phyloP scores from a whole-genome alignment of 2,888 invertebrate species.

The Minunthozetes semirufus region DNA sequence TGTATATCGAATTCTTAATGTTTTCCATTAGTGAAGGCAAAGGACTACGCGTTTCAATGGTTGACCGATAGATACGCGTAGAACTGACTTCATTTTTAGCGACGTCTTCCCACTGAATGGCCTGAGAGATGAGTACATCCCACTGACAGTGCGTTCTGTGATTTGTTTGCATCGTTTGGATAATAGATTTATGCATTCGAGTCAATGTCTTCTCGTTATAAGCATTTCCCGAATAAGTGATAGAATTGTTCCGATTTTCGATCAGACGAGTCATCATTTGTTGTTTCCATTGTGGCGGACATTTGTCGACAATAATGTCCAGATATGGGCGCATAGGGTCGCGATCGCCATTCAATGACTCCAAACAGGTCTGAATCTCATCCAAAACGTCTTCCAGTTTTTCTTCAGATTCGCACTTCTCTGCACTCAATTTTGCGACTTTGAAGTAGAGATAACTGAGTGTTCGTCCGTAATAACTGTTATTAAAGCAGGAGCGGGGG shows the following conservation, averaged over 20 bases:
- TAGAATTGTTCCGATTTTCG: background rate
- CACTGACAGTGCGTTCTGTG: conserved; percentile 91
- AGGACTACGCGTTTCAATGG: conserved; percentile 56
- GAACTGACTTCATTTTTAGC: conserved; percentile 64
- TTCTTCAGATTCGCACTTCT: conserved; percentile 95
- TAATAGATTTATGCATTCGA: conserved; percentile 54
- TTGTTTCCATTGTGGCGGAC: conserved; percentile 69
- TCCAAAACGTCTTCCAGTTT: conserved; percentile 89
- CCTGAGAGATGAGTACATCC: conserved; percentile 70
- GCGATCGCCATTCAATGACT: conserved; percentile 60
- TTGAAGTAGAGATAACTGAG: conserved; percentile 84
- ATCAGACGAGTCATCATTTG: conserved; percentile 59
- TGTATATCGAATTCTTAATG: conserved; percentile 33
- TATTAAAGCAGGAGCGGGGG: conserved; percentile 77
- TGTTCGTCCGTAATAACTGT: conserved; percentile 74
- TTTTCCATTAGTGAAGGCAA: background rate
- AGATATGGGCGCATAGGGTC: conserved; percentile 64
- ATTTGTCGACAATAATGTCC: conserved; percentile 81
- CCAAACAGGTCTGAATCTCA: conserved; percentile 74
- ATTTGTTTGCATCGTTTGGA: conserved; percentile 81
- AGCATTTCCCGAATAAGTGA: conserved; percentile 6
- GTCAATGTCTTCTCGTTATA: conserved; percentile 36
- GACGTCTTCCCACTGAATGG: conserved; percentile 73
- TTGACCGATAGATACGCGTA: conserved; percentile 59
- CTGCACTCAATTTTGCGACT: conserved; percentile 84